Conservation (phyloP, 2,797 vertebrate genomes). For the Pipistrellus pygmaeus region DNA sequence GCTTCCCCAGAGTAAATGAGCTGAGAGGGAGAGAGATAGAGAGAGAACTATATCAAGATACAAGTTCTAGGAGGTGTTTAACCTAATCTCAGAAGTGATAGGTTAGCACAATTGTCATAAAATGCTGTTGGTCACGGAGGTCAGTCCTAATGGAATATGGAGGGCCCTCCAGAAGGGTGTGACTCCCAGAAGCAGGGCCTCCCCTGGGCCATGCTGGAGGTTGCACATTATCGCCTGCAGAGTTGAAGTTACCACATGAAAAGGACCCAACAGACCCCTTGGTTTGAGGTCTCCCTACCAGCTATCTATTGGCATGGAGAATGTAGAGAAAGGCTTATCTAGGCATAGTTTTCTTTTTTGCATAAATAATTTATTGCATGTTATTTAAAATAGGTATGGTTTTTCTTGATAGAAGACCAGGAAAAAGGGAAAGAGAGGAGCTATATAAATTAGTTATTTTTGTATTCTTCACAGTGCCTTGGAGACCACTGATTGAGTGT, state of each 20-base stretch:
- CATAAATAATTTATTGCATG: no score
- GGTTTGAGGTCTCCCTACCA: background rate
- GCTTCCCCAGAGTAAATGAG: background rate
- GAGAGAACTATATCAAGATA: background rate
- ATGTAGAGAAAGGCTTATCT: background rate
- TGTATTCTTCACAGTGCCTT: background rate
- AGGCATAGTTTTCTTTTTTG: background rate
- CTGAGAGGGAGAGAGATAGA: background rate
- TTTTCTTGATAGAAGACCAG: background rate
- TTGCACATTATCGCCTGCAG: background rate
- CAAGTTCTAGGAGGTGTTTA: background rate
- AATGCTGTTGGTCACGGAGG: background rate
- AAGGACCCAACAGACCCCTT: background rate
- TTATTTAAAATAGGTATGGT: background rate
- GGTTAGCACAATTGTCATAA: background rate
- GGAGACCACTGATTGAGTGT: background rate
- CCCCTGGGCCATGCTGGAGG: accelerated
- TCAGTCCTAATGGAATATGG: background rate
- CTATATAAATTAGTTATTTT: background rate
- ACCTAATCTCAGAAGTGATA: background rate
- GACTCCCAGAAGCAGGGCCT: no score
- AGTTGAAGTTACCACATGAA: background rate
- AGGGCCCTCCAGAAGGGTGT: accelerated
- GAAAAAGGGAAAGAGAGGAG: background rate
- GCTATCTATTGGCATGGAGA: background rate